Base-by-base conservation (phyloP, 1,140 invertebrate species). In the Heliconius himera region DNA sequence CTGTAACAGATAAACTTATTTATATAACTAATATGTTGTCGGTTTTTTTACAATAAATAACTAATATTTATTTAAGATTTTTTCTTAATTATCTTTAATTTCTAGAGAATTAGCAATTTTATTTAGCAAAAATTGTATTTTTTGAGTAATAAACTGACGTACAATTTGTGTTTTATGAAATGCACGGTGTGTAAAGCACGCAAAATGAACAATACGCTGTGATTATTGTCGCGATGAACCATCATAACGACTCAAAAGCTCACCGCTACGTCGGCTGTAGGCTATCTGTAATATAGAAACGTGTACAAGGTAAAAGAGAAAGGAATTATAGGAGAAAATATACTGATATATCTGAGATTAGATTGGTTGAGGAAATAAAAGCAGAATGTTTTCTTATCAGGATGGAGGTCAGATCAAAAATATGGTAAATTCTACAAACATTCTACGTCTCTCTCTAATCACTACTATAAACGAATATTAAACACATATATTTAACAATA, bases 211-310 rank as follows among this genome's bases (percentile, higher is more conserved):
- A 93, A 94, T 93, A 82, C 84, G 70, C 78, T 82, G 82, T 92
- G 89, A 94, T 94, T 91, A 93, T 86, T 85, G 79, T 87, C 88
- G 90, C 90, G 90, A 89, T 89, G 86, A 88, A 85, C 87, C 91
- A 91, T 89, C 87, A 89, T 84, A 88, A 76, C 81, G 87, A 89
- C 89, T 89, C 84, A 84, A 83, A 83, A 84, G 81, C 76, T 74
- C 84, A 84, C 86, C 84, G 83, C 74, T 79, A 81, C 86, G 87
- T 86, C 76, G 83, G 83, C 84, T 78, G 76, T 80, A 73, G 74
- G 82, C 73, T 82, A 71, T 84, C 54, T 76, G 74, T 73, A 66
- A 26, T 38, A 79, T 70, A 66, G 38, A 76, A 70, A 73, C 36
- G 22, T 29, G 75, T 77, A 4, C 46, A 81, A 79, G 56, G 75